Percentiles rank a stretch among this genome's conserved stretches.
phyloP scores from a whole-genome alignment of 2,888 invertebrate species.

The Pachymerium ferrugineum region DNA sequence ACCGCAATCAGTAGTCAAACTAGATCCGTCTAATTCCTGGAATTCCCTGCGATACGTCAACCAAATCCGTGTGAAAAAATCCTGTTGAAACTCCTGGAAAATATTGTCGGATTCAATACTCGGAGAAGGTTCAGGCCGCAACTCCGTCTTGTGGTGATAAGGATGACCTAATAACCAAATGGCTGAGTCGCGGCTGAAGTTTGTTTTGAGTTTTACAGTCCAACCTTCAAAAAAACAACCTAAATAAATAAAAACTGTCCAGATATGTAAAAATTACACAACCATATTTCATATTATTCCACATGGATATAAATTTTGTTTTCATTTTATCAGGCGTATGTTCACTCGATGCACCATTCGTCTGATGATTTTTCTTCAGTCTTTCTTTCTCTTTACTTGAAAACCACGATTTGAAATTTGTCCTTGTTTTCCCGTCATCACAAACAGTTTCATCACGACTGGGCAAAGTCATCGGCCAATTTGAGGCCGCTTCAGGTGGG shows the following conservation, averaged over 20 bases:
- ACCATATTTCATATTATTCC: constrained; percentile 90
- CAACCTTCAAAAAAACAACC: constrained; percentile 53
- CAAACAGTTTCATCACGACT: not conserved
- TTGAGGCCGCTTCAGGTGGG: not conserved
- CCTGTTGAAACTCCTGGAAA: constrained; percentile 69
- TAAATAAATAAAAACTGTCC: not conserved
- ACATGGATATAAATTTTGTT: constrained; percentile 74
- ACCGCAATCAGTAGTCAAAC: constrained; percentile 82
- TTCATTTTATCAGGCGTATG: constrained; percentile 55
- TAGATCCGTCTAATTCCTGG: constrained; percentile 70
- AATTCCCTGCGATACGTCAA: constrained; percentile 83
- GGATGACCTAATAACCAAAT: constrained; percentile 79
- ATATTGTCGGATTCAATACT: not conserved
- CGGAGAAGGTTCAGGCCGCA: not conserved
- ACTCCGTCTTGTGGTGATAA: constrained; percentile 69
- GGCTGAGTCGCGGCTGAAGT: constrained; percentile 76
- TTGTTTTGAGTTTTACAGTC: constrained; percentile 70
- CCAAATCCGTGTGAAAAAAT: constrained; percentile 79
- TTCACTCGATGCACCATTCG: not conserved
- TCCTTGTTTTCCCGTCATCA: not conserved
- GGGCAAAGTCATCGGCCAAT: not conserved
- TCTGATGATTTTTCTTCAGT: not conserved
- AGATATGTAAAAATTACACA: not conserved
- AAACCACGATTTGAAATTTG: not conserved
- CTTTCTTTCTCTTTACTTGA: not conserved